A percentile compares a stretch with the other conserved stretches of the same genome.
phyloP scores from a whole-genome alignment of 2,797 vertebrate species.

The Pristis pectinata region DNA sequence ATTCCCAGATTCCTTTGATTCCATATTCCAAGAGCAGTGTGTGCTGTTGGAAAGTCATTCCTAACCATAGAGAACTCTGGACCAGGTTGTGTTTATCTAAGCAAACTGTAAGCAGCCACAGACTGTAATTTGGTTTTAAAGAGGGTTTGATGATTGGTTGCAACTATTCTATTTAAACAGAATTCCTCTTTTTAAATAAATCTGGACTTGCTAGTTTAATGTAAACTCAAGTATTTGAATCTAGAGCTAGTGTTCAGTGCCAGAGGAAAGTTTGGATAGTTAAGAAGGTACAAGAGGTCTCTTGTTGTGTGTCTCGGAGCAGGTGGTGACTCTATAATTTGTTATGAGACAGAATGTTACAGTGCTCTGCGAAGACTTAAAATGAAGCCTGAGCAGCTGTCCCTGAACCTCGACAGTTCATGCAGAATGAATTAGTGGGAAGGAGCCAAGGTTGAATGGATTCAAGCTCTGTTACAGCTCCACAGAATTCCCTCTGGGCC shows the following conservation, averaged over 20 bases:
- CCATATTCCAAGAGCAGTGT: not conserved
- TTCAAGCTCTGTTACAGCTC: not conserved
- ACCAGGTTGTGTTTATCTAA: not conserved
- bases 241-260: not conserved
- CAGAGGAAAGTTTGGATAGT: not conserved
- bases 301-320: not conserved
- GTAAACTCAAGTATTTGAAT: not conserved
- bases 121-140: not conserved
- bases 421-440: conserved; percentile 33
- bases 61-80: not conserved
- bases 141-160: too few relatives aligned
- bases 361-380: not conserved
- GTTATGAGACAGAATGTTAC: not conserved
- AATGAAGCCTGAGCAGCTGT: not conserved
- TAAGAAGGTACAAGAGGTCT: not conserved
- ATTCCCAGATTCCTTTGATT: not conserved
- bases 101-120: not conserved
- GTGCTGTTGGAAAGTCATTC: not conserved
- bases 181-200: too few relatives aligned
- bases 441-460: not conserved
- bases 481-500: not conserved
- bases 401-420: not conserved
- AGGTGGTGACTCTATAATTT: not conserved
- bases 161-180: too few relatives aligned
- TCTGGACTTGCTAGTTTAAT: not conserved